Percentiles rank a stretch among this genome's conserved stretches.
Evolutionary conservation across 2,888 invertebrate species (phyloP).

Genomic region (Drosophila sordidapex): DNA sequence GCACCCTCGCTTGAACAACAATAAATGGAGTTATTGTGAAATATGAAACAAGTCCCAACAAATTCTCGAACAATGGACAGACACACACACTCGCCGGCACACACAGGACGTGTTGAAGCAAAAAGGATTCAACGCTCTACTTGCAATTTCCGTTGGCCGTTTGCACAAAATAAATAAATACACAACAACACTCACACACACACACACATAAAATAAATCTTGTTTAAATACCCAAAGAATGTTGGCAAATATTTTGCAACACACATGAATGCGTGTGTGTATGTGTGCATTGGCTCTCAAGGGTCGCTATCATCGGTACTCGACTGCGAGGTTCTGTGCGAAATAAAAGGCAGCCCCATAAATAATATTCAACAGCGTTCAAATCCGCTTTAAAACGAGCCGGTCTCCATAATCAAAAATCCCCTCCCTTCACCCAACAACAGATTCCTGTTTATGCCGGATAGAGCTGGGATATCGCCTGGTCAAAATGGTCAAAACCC

Average conservation of each 20-base stretch:
- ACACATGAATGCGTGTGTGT: constrained; percentile 9
- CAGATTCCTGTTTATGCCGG: constrained; percentile 23
- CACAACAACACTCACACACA: background rate
- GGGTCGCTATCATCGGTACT: constrained; percentile 58
- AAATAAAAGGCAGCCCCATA: constrained; percentile 71
- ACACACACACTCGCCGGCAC: constrained; percentile 6
- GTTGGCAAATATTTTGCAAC: constrained; percentile 74
- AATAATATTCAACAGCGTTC: constrained; percentile 75
- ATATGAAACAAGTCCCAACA: constrained; percentile 80
- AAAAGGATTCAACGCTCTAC: constrained; percentile 80
- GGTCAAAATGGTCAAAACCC: constrained; percentile 50
- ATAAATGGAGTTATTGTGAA: constrained; percentile 79
- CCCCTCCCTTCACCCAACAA: background rate
- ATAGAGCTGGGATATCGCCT: constrained; percentile 22
- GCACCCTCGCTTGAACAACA: constrained; percentile 31
- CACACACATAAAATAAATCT: constrained; percentile 69
- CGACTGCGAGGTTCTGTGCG: constrained; percentile 25
- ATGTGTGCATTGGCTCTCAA: constrained; percentile 48
- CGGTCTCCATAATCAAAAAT: constrained; percentile 45
- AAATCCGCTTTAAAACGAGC: constrained; percentile 77
- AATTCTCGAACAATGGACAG: constrained; percentile 75
- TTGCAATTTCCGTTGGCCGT: constrained; percentile 78
- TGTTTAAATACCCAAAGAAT: constrained; percentile 79
- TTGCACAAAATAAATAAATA: constrained; percentile 66
- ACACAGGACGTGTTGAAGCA: constrained; percentile 74